phyloP scores from a whole-genome alignment of 2,888 invertebrate species.

The Lacanobia wlatinum region DNA sequence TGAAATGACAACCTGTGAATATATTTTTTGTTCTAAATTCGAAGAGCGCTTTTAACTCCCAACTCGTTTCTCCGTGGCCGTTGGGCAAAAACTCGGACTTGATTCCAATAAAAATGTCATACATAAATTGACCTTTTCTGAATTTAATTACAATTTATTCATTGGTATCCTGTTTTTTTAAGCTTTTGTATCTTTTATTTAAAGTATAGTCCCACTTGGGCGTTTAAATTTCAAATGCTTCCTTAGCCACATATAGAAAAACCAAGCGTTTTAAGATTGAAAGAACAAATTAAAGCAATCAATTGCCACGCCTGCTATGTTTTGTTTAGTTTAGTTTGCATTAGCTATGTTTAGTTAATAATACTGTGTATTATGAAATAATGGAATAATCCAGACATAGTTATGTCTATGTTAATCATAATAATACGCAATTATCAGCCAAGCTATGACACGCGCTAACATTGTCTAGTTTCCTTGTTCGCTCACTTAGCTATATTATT shows the following conservation, averaged over 20 bases:
- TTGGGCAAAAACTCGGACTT: conserved; percentile 4
- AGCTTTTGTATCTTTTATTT: neutral
- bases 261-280: neutral
- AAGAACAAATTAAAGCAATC: neutral
- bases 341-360: conserved; percentile 10
- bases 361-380: conserved; percentile 31
- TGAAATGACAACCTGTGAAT: conserved; percentile 1
- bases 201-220: neutral
- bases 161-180: conserved; percentile 14
- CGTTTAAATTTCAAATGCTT: neutral
- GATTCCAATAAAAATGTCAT: conserved; percentile 24
- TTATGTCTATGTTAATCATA: conserved; percentile 45
- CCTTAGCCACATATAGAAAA: neutral
- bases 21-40: neutral
- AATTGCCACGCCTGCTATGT: neutral
- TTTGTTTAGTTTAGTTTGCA: no score
- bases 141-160: conserved; percentile 17
- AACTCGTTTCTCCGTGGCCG: conserved; percentile 16
- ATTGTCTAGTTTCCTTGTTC: conserved; percentile 40
- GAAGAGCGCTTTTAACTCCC: neutral
- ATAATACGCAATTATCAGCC: conserved; percentile 49
- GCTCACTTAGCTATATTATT: conserved; percentile 3
- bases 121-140: conserved; percentile 23
- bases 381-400: conserved; percentile 51
- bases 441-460: conserved; percentile 26